Base-by-base conservation (phyloP, 2,888 invertebrate species). In the Geotrupes spiniger region DNA sequence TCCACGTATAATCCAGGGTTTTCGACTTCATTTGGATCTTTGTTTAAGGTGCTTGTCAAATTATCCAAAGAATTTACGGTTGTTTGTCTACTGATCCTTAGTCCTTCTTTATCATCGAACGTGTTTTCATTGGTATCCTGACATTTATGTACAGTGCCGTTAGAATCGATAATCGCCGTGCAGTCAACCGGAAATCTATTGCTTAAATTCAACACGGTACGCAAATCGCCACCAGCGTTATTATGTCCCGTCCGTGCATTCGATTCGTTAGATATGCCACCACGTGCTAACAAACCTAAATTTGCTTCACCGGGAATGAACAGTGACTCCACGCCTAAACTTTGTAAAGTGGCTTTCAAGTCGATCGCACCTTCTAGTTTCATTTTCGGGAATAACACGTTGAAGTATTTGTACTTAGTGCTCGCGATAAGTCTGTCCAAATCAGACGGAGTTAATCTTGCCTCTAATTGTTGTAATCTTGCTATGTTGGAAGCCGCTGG, bases 341-440 rank as follows among this genome's bases (percentile, higher is more conserved):
- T 63, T 53, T 78, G 68, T 2, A 90, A 69, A 0, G 80, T 61
- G 0, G 72, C 53, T 47, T 77, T 80, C 31, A 89, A 66, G 54
- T 79, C 76, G 2, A 80, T 59, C 0, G 76, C 78, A 37, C 76
- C 80, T 51, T 81, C 78, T 1, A 91, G 70, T 57, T 83, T 81
- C 83, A 91, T 84, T 67, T 84, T 86, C 0, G 90, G 90, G 26
- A 85, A 76, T 25, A 82, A 74, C 0, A 85, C 66, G 1, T 85
- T 71, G 16, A 81, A 76, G 4, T 77, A 72, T 4, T 72, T 73
- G 17, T 69, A 70, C 1, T 60, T 65, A 63, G 79, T 76, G 42
- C 71, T 72, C 8, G 62, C 65, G 11, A 82, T 79, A 26, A 83
- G 56, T 0, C 63, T 55, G 12, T 81, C 74, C 17, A 85, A 70